Evolutionary conservation across 37 sponge, comb jelly and placozoan genomes (phyloP), one percentile per base, ranked within the genome.

Genomic region (Bolinopsis microptera): DNA sequence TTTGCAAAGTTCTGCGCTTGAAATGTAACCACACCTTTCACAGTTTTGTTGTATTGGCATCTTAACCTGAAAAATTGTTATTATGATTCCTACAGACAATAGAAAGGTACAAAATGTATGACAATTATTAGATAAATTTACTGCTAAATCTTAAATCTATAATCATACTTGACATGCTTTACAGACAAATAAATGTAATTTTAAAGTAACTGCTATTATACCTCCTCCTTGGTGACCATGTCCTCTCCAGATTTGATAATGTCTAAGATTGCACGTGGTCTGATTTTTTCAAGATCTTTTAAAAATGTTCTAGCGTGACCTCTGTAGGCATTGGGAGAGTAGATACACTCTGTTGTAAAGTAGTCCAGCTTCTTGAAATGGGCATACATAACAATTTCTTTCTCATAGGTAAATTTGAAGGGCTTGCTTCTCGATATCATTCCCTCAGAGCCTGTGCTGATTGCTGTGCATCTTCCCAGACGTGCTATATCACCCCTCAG

Each of bases 311-410:
- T 41, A 21, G 97, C 99, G 93, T 96, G 93, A 35, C 99, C 99
- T 92, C 99, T 80, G 72, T 98, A 98, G 2, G 99, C 99, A 90
- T 98, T 97, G 22, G 99, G 99, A 0, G 99, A 98, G 93, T 98
- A 98, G 25, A 98, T 76, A 82, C 99, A 98, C 93, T 98, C 99
- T 0, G 99, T 98, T 0, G 99, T 97, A 92, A 98, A 98, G 93
- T 98, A 98, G 95, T 98, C 97, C 32, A 98, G 94, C 92, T 96
- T 96, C 93, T 96, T 98, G 83, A 97, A 97, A 92, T 96, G 97
- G 0, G 99, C 99, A 94, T 98, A 98, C 99, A 98, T 96, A 0
- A 98, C 99, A 18, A 98, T 98, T 38, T 98, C 99, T 39, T 98
- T 98, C 94, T 98, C 99, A 69, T 98, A 98, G 0, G 98, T 96